Evolutionary conservation across 2,888 invertebrate species (phyloP), one percentile per base, ranked within the genome.

Genomic region (Himalopsyche kuldschensis): DNA sequence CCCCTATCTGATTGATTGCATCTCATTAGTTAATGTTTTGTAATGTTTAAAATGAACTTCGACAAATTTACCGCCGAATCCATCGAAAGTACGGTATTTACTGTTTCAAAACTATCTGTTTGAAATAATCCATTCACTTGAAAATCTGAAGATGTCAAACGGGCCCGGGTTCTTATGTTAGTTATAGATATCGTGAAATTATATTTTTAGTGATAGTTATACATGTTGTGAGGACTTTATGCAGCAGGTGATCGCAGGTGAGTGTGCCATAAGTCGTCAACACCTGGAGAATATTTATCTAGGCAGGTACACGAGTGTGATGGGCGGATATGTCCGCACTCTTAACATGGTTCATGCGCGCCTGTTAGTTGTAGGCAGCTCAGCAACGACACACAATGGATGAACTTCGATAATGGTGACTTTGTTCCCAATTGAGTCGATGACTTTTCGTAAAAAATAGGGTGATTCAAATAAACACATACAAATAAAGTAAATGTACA

Each of bases 231-330:
- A 41, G 41, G 55, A 55, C 10, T 3, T 20, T 8, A 55, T 55
- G 55, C 55, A 20, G 55, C 55, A 55, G 55, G 55, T 55, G 55
- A 55, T n/a, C 20, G 20, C 5, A 20, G n/a, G 76, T 27, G 76
- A 75, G 78, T 35, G 35, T 31, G 47, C 41, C 55, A 55, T 79
- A 32, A 46, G 79, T 27, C 79, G 55, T 80, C 32, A 75, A 17
- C 80, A 80, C 75, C 46, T 80, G 75, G 80, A 75, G 75, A 75
- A 80, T 80, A 75, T 80, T 80, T 80, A 41, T 79, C 79, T 79
- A 55, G 20, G n/a, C 30, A 48, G 48, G 27, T 48, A 55, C 46
- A 78, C 78, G 46, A 55, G 41, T 41, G 75, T 75, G 41, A 41
- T 41, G 75, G 75, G 80, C 80, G 80, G 80, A 80, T 80, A 80